Percentiles rank a stretch among this genome's conserved stretches.
Evolutionary conservation across 2,797 vertebrate species (phyloP).

Genomic region (Carcharodon carcharias): DNA sequence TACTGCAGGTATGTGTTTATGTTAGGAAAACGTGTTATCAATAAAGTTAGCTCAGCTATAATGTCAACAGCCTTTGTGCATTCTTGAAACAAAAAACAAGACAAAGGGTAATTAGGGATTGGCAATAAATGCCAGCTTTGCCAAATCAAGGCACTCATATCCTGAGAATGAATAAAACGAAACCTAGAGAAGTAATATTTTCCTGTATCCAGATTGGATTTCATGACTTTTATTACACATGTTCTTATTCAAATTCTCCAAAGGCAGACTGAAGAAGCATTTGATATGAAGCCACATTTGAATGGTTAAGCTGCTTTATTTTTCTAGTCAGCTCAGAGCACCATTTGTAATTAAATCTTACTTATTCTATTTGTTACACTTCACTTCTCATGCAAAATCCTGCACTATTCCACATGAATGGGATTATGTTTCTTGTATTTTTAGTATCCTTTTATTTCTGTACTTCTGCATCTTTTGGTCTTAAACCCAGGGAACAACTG

Average conservation of each 20-base stretch:
- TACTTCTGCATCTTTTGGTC: not conserved
- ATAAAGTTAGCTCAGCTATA: too few relatives aligned
- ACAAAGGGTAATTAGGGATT: too few relatives aligned
- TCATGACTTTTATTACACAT: not conserved
- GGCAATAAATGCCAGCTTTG: too few relatives aligned
- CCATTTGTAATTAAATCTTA: constrained; percentile 17
- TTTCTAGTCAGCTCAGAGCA: not conserved
- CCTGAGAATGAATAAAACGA: too few relatives aligned
- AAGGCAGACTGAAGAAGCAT: not conserved
- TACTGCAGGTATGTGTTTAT: too few relatives aligned
- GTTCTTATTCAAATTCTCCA: not conserved
- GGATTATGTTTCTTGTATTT: not conserved
- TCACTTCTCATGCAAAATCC: not conserved
- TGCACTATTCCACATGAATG: not conserved
- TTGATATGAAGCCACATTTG: not conserved
- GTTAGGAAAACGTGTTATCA: too few relatives aligned
- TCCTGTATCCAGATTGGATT: not conserved
- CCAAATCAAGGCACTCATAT: too few relatives aligned
- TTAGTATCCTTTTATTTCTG: not conserved
- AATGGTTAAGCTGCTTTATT: constrained; percentile 14
- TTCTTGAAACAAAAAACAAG: too few relatives aligned
- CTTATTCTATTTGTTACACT: constrained; percentile 9
- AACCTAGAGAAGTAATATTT: not conserved
- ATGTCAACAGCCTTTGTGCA: too few relatives aligned
- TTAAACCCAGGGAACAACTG: not conserved